Evolutionary conservation across 2,888 invertebrate species (phyloP), one percentile per base, ranked within the genome.

Genomic region (Leucophenga maculata): DNA sequence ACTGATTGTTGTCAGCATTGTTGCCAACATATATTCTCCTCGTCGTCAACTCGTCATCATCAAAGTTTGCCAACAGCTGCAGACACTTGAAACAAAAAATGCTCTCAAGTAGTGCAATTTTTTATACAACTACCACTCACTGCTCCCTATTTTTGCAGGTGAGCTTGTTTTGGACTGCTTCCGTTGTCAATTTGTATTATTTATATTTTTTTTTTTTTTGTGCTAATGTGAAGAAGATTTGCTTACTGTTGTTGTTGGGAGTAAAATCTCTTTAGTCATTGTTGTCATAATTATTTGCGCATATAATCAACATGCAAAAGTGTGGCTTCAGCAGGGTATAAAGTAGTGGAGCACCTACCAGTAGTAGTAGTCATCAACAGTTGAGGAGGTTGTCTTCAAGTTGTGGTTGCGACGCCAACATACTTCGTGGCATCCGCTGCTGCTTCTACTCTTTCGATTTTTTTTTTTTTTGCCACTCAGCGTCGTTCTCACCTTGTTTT

Each of bases 201-300:
- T 73, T 69, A 50, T 60, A 9, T 46, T 26, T 73, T 65, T 26
- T 70, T 64, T 6, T 67, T 67, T 13, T 60, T 65, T 60, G 52
- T 73, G 78, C 80, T 81, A 80, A 80, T 78, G 78, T 59, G 14
- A 50, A n/a, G 1, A 20, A 55, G 6, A 18, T 55, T 13, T 55
- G 13, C 22, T 26, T n/a, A 14, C 31, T 22, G 26, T 1, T 64
- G 62, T 64, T 46, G 44, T 20, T 59, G n/a, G 3, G 11, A 60
- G 39, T 8, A 11, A 39, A 11, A 11, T 60, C 16, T 22, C 46
- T 48, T 22, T 6, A 22, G 62, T 48, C 26, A 50, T 18, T n/a
- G 69, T 69, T 79, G 78, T 82, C 79, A 82, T 83, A 80, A 81
- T 83, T 81, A 82, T 80, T 80, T 81, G 82, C 83, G 80, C 72